These are phyloP conservation scores for Pectinophora gossypiella DNA, from an alignment of 1,140 invertebrate genomes.

Conservation along the genomic window DNA sequence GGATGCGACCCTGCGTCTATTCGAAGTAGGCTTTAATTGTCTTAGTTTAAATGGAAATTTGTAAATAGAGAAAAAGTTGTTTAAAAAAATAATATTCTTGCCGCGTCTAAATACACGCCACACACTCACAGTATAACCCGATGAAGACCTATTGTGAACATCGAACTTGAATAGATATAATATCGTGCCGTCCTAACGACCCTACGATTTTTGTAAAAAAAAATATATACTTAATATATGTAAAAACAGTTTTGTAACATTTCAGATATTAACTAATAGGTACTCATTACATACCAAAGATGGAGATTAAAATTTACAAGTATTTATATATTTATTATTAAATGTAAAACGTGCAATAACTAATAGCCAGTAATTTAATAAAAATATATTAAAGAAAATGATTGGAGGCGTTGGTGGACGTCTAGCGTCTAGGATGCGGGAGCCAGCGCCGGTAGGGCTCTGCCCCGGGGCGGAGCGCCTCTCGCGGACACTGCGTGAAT, in stretches of 20 bases:
- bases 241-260: slow-evolving; percentile 74
- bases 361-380: slow-evolving; percentile 73
- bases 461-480: background rate
- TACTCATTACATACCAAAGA: slow-evolving; percentile 72
- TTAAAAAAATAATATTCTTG: slow-evolving; percentile 50
- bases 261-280: slow-evolving; percentile 73
- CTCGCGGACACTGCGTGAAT: background rate
- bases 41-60: slow-evolving; percentile 73
- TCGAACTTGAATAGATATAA: slow-evolving; percentile 73
- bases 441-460: background rate
- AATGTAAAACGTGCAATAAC: slow-evolving; percentile 75
- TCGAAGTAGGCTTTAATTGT: slow-evolving; percentile 73
- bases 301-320: slow-evolving; percentile 73
- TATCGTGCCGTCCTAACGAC: slow-evolving; percentile 75
- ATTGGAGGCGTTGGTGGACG: slow-evolving; percentile 55
- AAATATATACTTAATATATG: slow-evolving; percentile 72
- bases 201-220: slow-evolving; percentile 74
- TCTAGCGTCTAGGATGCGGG: slow-evolving; percentile 17
- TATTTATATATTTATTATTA: slow-evolving; percentile 76
- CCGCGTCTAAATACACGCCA: slow-evolving; percentile 44
- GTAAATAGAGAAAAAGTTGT: slow-evolving; percentile 64
- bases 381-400: slow-evolving; percentile 70
- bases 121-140: slow-evolving; percentile 42
- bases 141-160: slow-evolving; percentile 66
- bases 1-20: slow-evolving; percentile 73